Evolutionary conservation across 30 jellyfish, hydroid and myxozoan species (phyloP).

Genomic region (Chrysaora quinquecirrha): DNA sequence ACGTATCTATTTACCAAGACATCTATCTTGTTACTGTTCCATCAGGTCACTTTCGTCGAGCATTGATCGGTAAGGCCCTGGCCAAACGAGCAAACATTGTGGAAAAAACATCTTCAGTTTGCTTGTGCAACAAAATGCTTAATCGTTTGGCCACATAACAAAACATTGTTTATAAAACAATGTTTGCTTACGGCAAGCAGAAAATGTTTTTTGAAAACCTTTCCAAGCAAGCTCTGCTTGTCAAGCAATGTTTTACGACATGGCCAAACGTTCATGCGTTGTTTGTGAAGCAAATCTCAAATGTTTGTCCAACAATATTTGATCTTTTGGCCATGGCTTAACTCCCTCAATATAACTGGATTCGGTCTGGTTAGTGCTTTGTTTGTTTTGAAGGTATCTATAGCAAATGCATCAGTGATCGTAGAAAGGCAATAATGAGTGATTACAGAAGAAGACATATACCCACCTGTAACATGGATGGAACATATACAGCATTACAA

Average conservation of each 20-base stretch:
- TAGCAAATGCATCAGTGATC: constrained; percentile 42
- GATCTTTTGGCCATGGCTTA: not conserved
- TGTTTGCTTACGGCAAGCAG: not conserved
- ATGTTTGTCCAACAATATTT: too few relatives aligned
- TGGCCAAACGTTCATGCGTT: not conserved
- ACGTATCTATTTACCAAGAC: not conserved
- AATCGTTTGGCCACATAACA: too few relatives aligned
- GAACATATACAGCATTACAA: constrained; percentile 70
- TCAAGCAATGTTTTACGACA: too few relatives aligned
- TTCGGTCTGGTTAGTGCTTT: not conserved
- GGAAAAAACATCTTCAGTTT: too few relatives aligned
- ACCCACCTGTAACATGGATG: constrained; percentile 71
- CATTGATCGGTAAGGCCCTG: not conserved
- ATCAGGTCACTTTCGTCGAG: too few relatives aligned
- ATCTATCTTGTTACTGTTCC: too few relatives aligned
- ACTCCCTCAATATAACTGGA: not conserved
- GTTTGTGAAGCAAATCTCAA: not conserved
- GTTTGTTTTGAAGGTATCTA: constrained; percentile 26
- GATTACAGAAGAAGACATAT: constrained; percentile 21
- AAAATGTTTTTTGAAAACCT: not conserved
- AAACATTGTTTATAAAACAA: too few relatives aligned
- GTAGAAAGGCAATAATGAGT: constrained; percentile 44
- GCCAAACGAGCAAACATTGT: too few relatives aligned
- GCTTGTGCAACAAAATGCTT: too few relatives aligned
- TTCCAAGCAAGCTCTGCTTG: too few relatives aligned